phyloP scores from a whole-genome alignment of 2,113 vertebrate genomes.

The Sprattus sprattus region DNA sequence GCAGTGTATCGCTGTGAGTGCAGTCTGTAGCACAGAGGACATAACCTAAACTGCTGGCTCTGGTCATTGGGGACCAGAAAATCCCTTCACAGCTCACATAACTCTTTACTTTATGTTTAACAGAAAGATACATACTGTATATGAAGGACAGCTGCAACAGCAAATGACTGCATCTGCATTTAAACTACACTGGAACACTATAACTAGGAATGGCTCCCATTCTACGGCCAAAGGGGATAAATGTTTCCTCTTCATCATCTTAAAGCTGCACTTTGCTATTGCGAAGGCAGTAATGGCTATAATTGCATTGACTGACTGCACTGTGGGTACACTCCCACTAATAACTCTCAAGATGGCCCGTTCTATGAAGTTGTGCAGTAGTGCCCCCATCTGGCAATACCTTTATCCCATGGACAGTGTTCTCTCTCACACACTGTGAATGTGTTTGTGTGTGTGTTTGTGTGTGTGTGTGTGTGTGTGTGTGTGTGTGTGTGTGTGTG shows the following conservation, averaged over 20 bases:
- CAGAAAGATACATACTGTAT: too few relatives aligned
- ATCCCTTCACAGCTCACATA: too few relatives aligned
- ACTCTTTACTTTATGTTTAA: too few relatives aligned
- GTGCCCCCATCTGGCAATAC: neutral
- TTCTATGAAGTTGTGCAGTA: neutral
- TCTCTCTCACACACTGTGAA: neutral
- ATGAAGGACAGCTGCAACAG: neutral
- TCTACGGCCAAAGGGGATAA: neutral
- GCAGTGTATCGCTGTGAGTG: neutral
- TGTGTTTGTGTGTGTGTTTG: neutral
- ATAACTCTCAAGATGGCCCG: neutral
- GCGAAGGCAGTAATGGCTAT: neutral
- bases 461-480: neutral
- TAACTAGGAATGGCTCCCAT: neutral
- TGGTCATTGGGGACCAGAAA: too few relatives aligned
- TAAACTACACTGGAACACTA: neutral
- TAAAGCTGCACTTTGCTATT: constrained; percentile 12
- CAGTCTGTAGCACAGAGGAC: too few relatives aligned
- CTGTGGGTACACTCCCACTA: neutral
- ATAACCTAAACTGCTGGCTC: too few relatives aligned
- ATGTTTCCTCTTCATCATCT: constrained; percentile 5
- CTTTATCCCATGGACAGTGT: neutral
- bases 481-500: neutral
- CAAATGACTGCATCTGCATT: neutral
- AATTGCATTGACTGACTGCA: constrained; percentile 9